Evolutionary conservation across 2,797 vertebrate genomes (phyloP), one percentile per base, ranked within the genome.

Genomic region (Apogon talboti): DNA sequence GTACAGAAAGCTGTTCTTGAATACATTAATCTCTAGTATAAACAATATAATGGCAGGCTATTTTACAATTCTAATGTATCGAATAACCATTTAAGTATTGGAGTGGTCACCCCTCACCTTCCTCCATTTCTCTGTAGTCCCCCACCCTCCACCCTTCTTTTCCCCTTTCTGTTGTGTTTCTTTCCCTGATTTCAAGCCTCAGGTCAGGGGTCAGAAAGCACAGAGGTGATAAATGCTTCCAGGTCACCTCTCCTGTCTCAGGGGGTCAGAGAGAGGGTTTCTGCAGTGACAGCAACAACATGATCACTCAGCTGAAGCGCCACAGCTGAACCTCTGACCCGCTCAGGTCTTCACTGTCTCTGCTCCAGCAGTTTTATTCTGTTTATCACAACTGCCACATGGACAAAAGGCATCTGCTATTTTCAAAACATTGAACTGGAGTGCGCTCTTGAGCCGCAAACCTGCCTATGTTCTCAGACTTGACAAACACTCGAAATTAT

Each of bases 191-290:
- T 66, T 77, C 48, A 61, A 62, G 71, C 60, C 14, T 40, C 13
- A 58, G 79, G 78, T 81, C 76, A 79, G 2, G 45, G 83, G 80
- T 90, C 87, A 87, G 70, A 82, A 78, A 81, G 64, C 84, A 68
- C 49, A 2, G 58, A 74, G 78, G 85, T 90, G 90, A 90, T 90
- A 88, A 90, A 90, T 88, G 82, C 87, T 89, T 90, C 87, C 85
- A 87, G 90, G 89, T 88, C 89, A 88, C 24, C 73, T 76, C 78
- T 83, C 79, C 76, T 74, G 81, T 84, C 83, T 78, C 58, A 69
- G 47, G 48, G 42, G 87, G 76, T 84, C 78, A 71, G 54, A 62
- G 40, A 77, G 64, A 75, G 61, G 65, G 40, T 79, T 88, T 83
- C 48, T 82, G 79, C 82, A 64, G 52, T 60, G 78, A 87, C 88